These are phyloP conservation scores for Clarias batrachus DNA, from an alignment of 2,113 vertebrate genomes.

Conservation along the genomic window DNA sequence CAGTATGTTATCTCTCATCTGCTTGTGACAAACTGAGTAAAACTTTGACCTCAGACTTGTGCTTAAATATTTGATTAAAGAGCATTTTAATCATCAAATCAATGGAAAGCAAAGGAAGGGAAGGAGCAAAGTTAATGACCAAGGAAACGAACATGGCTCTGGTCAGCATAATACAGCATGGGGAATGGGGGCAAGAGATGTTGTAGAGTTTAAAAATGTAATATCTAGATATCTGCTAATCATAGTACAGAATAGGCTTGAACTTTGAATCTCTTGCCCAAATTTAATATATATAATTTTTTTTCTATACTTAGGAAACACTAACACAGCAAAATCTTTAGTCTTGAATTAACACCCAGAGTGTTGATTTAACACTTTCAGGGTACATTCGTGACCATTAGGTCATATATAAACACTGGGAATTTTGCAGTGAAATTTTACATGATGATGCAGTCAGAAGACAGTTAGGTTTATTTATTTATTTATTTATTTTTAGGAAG, in stretches of 20 bases:
- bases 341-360: too few relatives aligned
- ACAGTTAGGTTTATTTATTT: background rate
- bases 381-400: too few relatives aligned
- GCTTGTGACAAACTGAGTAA: background rate
- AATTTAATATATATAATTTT: too few relatives aligned
- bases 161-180: background rate
- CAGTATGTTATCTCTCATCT: background rate
- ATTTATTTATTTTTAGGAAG: background rate
- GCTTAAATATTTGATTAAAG: background rate
- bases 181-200: background rate
- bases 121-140: background rate
- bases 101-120: background rate
- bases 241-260: too few relatives aligned
- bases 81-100: background rate
- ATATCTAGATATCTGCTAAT: too few relatives aligned
- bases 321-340: too few relatives aligned
- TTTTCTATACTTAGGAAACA: too few relatives aligned
- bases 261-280: too few relatives aligned
- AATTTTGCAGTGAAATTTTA: background rate
- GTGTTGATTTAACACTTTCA: too few relatives aligned
- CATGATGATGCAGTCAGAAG: background rate
- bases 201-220: too few relatives aligned
- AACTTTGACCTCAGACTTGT: background rate
- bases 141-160: background rate
- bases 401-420: too few relatives aligned